Evolutionary conservation across 2,113 vertebrate species (phyloP), one percentile per base, ranked within the genome.

Genomic region (Lota lota): DNA sequence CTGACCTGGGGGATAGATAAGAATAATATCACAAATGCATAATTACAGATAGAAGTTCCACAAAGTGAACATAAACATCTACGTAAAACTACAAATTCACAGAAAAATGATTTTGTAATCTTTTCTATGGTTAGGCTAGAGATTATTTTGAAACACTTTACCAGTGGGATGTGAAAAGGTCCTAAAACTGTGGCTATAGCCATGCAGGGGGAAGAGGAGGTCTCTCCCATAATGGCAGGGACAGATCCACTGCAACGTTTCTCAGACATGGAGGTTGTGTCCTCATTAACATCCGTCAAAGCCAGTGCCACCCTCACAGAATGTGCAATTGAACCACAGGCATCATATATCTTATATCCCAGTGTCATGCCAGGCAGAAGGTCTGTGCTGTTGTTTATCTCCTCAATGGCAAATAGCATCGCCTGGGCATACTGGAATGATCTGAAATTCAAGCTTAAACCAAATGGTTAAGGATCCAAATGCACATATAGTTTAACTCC

Each of bases 391-490:
- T 91, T 90, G 64, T 93, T 93, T 36, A 93, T 90, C 70, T 93
- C 89, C 51, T 89, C 87, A 28, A 90, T 87, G 19, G 92, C 88
- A 83, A 91, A 93, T 6, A 90, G 75, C 89, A 92, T 88, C 4
- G 92, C 82, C 70, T 90, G 89, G 19, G 85, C 77, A 69, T 79
- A 89, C 66, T 92, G 92, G 70, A 92, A 88, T 0, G 75, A 87
- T 76, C 89, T 91, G 72, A 89, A 90, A 79, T 90, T 86, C 33
- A 92, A 77, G 75, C 91, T 92, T 33, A 5, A 74, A 64, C 10
- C 21, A 74, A 5, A 75, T 0, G 65, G 0, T 36, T 11, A 19
- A 4, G 28, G 28, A 33, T 33, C 28, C 7, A 66, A 17, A 33
- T 4, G 7, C 4, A 6, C 28, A 33, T 33, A 5, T 6, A 33